Percentiles rank a stretch among this genome's conserved stretches.
Conservation (phyloP, 2,113 vertebrate genomes). For the Tamias sibiricus region DNA sequence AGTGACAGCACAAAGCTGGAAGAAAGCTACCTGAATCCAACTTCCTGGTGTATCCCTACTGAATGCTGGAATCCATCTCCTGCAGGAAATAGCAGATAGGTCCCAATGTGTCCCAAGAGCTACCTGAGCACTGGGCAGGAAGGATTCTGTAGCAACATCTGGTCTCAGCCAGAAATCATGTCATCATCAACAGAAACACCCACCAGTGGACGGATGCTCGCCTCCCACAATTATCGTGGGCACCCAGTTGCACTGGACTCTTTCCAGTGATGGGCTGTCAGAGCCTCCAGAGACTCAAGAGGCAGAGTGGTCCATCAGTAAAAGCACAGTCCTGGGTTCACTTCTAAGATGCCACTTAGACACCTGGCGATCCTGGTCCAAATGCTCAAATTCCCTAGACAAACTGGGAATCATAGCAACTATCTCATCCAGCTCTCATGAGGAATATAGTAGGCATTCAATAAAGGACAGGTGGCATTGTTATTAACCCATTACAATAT, state of each 20-base stretch:
- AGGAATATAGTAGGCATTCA: neutral
- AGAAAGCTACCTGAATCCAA: neutral
- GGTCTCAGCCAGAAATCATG: neutral
- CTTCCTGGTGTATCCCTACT: accelerated
- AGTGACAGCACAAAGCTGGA: neutral
- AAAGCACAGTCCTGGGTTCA: neutral
- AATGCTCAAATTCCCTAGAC: neutral
- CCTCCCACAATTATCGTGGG: neutral
- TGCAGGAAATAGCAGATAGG: neutral
- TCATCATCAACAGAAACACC: neutral
- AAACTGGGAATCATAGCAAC: neutral
- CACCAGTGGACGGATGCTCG: accelerated
- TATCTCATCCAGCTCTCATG: neutral
- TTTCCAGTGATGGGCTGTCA: neutral
- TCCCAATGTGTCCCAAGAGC: neutral
- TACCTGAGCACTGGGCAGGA: neutral
- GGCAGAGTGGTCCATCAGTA: neutral
- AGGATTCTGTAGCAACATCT: neutral
- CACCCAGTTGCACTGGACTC: neutral
- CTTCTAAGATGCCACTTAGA: neutral
- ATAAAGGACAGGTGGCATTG: neutral
- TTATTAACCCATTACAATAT: neutral
- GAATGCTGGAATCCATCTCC: neutral
- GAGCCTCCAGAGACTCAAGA: neutral
- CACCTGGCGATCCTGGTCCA: neutral